Conservation (phyloP, 2,113 vertebrate genomes). For the Nesogale talazaci region DNA sequence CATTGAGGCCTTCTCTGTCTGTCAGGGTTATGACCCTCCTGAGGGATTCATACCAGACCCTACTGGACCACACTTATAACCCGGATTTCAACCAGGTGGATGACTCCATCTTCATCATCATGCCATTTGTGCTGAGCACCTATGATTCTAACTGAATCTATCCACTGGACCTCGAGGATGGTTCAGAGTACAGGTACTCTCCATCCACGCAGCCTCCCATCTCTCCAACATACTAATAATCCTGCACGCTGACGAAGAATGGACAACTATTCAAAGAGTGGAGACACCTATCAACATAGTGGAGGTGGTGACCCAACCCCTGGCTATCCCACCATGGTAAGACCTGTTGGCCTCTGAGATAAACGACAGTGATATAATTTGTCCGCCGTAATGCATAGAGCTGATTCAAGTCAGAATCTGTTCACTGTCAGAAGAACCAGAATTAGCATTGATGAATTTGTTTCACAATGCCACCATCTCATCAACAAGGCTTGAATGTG, state of each 20-base stretch:
- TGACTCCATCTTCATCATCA: conserved; percentile 90
- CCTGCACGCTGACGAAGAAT: conserved; percentile 55
- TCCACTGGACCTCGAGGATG: conserved; percentile 86
- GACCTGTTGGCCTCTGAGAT: conserved; percentile 59
- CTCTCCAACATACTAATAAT: conserved; percentile 91
- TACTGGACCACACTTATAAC: conserved; percentile 92
- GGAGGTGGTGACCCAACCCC: conserved; percentile 25
- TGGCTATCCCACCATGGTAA: not conserved
- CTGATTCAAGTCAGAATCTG: conserved; percentile 42
- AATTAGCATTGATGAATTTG: conserved; percentile 36
- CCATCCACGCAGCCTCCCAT: conserved; percentile 63
- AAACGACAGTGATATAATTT: conserved; percentile 57
- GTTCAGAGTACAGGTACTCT: conserved; percentile 88
- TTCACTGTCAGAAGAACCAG: conserved; percentile 34
- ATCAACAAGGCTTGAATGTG: not conserved
- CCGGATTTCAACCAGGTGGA: conserved; percentile 91
- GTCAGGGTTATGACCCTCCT: conserved; percentile 91
- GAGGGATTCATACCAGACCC: conserved; percentile 91
- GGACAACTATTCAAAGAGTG: conserved; percentile 62
- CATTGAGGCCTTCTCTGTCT: conserved; percentile 95
- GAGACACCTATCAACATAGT: conserved; percentile 42
- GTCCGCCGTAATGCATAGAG: conserved; percentile 42
- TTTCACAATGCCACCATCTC: conserved; percentile 34
- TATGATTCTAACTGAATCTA: conserved; percentile 91
- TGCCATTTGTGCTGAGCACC: conserved; percentile 91